Evolutionary conservation across 2,113 vertebrate genomes (phyloP).

Genomic region (Brienomyrus longianalis): DNA sequence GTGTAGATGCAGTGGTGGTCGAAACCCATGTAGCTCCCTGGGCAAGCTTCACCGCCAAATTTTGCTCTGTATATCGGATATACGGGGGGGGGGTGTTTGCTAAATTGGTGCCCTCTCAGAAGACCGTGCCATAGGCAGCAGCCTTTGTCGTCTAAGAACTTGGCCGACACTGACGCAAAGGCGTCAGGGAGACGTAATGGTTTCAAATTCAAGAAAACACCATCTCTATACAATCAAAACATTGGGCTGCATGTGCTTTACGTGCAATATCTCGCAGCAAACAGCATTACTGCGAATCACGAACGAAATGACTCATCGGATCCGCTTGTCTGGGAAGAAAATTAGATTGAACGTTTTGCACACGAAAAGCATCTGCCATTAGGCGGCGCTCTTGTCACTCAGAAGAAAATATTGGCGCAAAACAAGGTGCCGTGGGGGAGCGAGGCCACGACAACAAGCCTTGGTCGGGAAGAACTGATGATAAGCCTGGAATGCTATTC

Average conservation of each 20-base stretch:
- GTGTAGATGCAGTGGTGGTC: neutral
- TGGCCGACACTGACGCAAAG: neutral
- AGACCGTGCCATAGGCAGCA: neutral
- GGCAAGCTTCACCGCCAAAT: neutral
- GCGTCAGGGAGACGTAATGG: neutral
- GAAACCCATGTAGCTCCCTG: neutral
- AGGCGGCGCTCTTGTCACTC: conserved; percentile 14
- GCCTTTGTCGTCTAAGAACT: neutral
- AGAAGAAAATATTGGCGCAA: neutral
- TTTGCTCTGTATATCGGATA: neutral
- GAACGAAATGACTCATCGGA: neutral
- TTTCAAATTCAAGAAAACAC: neutral
- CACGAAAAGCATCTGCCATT: neutral
- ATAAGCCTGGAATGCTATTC: conserved; percentile 16
- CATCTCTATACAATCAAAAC: neutral
- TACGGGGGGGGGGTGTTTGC: neutral
- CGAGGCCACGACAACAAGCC: neutral
- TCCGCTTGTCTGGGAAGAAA: too few species aligned
- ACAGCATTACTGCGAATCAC: neutral
- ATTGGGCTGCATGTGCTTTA: neutral
- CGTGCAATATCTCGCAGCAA: neutral
- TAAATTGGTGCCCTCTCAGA: neutral
- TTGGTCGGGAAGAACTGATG: neutral
- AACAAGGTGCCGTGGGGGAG: neutral
- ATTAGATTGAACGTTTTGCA: neutral